These are phyloP conservation scores for Dipodomys stephensi DNA, from an alignment of 2,113 vertebrate genomes.

Conservation along the genomic window DNA sequence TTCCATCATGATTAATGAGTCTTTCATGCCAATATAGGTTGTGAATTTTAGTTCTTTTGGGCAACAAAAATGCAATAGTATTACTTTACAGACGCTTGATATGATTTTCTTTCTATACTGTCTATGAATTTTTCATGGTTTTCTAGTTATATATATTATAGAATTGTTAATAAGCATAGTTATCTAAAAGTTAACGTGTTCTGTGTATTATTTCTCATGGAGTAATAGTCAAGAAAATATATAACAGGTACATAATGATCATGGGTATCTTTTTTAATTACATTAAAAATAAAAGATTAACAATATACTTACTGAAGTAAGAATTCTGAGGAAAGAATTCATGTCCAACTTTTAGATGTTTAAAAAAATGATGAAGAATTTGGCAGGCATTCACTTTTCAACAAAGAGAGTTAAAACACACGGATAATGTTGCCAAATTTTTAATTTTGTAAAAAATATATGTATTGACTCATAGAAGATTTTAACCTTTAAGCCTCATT, in stretches of 20 bases:
- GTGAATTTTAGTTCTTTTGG: constrained; percentile 16
- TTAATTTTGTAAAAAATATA: constrained; percentile 42
- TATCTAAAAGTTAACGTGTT: background rate
- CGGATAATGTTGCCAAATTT: background rate
- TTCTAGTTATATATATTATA: background rate
- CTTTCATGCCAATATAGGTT: background rate
- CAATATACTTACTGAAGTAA: background rate
- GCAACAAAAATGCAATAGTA: background rate
- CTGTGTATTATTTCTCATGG: background rate
- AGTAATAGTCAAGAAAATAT: constrained; percentile 21
- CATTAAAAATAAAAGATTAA: background rate
- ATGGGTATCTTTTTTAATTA: background rate
- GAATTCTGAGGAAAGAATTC: background rate
- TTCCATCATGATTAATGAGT: background rate
- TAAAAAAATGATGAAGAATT: constrained; percentile 11
- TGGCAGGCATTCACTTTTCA: background rate
- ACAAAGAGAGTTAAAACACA: constrained; percentile 1
- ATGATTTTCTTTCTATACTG: background rate
- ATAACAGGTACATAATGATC: background rate
- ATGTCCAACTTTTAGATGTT: too few relatives aligned
- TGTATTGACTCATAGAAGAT: background rate
- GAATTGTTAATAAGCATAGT: too few relatives aligned
- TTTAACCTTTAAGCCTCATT: constrained; percentile 46
- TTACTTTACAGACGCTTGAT: background rate
- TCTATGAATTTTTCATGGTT: background rate